Evolutionary conservation across 2,888 invertebrate genomes (phyloP).

Genomic region (Phortica magna): DNA sequence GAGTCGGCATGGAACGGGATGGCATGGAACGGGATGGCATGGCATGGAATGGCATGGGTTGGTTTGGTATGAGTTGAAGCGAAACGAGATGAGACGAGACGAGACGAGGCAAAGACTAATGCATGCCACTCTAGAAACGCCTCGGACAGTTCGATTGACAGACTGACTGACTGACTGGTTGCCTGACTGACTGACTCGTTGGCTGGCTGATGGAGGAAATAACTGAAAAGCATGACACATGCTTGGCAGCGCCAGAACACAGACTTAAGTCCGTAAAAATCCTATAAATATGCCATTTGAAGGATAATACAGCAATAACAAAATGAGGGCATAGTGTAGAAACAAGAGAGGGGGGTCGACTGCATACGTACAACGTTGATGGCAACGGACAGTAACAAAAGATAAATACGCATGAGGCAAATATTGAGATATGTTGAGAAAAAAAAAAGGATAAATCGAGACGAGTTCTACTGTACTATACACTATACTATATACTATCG

Average conservation of each 20-base stretch:
- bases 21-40: too few species aligned
- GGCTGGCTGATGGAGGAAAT: constrained; percentile 68
- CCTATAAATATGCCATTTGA: constrained; percentile 74
- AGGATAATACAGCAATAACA: constrained; percentile 72
- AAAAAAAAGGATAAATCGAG: not conserved
- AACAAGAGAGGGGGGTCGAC: too few species aligned
- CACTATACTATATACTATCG: too few species aligned
- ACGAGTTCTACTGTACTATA: not conserved
- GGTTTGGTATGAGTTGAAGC: too few species aligned
- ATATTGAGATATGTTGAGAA: constrained; percentile 39
- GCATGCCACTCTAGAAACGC: constrained; percentile 7
- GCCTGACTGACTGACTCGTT: constrained; percentile 50
- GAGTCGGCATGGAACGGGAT: too few species aligned
- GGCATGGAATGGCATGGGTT: too few species aligned
- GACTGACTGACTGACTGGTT: constrained; percentile 36
- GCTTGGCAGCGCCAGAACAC: constrained; percentile 27
- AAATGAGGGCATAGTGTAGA: constrained; percentile 50
- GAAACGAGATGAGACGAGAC: not conserved
- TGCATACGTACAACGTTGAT: not conserved
- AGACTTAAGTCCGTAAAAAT: constrained; percentile 49
- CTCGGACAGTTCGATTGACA: not conserved
- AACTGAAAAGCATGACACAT: constrained; percentile 57
- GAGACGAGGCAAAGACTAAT: constrained; percentile 11
- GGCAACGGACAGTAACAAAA: constrained; percentile 46
- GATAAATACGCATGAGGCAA: constrained; percentile 71